phyloP scores from a whole-genome alignment of 2,797 vertebrate species.

The Tragopan temminckii region DNA sequence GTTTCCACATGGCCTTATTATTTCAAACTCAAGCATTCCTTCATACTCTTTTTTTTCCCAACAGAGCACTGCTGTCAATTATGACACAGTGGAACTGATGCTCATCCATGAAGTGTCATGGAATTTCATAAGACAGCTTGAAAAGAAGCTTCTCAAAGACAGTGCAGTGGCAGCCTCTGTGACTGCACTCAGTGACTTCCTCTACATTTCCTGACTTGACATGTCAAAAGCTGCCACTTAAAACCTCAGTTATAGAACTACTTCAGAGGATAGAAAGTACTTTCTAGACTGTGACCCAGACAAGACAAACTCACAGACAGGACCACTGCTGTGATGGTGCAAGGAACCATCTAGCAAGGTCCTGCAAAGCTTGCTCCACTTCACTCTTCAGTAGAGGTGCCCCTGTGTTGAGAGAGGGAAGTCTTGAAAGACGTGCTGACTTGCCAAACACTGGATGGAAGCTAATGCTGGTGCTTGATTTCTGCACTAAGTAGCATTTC shows the following conservation, averaged over 20 bases:
- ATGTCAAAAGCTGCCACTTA: neutral
- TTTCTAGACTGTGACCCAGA: neutral
- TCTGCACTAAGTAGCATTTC: neutral
- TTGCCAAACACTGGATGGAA: neutral
- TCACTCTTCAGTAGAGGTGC: neutral
- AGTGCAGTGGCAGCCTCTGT: neutral
- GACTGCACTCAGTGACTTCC: neutral
- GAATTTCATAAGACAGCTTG: neutral
- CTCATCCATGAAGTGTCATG: accelerated
- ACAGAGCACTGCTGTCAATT: neutral
- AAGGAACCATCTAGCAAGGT: neutral
- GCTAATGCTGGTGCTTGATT: neutral
- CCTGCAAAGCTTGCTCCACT: neutral
- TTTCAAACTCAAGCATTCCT: neutral
- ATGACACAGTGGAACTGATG: neutral
- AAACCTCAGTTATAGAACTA: neutral
- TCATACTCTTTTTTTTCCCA: neutral
- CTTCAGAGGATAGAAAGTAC: neutral
- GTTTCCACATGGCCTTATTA: neutral
- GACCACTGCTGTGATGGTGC: neutral
- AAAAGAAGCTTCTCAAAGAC: neutral
- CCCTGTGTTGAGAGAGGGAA: neutral
- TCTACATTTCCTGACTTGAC: neutral
- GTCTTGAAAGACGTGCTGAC: neutral
- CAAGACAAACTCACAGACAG: neutral